phyloP scores from a whole-genome alignment of 64 coral and sea anemone species.

The Porites australiensis region DNA sequence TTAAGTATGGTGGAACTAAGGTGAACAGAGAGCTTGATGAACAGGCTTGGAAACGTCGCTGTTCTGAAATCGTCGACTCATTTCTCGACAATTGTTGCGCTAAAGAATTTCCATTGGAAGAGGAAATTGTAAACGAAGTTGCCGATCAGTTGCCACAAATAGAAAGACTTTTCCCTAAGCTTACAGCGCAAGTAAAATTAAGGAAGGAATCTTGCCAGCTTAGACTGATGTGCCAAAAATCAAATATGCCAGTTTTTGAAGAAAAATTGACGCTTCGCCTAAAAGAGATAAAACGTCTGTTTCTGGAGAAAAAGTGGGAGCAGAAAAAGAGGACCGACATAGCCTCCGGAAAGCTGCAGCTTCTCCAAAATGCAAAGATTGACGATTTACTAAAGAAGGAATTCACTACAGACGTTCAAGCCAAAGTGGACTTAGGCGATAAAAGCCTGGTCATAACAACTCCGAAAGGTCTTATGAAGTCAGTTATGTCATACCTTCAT shows the following conservation, averaged over 20 bases:
- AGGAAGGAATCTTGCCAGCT: neutral
- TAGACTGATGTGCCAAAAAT: conserved; percentile 8
- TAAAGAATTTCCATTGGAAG: neutral
- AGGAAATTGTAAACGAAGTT: conserved; percentile 17
- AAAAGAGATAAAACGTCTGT: neutral
- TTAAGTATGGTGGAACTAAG: neutral
- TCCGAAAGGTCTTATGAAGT: conserved; percentile 2
- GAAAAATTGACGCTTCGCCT: neutral
- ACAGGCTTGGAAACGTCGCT: conserved; percentile 1
- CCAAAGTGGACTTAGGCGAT: neutral
- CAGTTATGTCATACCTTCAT: neutral
- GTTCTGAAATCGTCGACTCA: neutral
- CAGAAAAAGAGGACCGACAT: conserved; percentile 20
- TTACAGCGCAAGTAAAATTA: conserved; percentile 33
- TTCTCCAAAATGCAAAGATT: neutral
- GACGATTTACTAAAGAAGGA: conserved; percentile 1
- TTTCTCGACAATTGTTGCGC: neutral
- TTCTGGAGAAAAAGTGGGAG: conserved; percentile 23
- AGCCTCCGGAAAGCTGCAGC: neutral
- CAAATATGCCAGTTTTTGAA: conserved; percentile 19
- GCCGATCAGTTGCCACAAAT: neutral
- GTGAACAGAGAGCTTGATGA: conserved; percentile 1
- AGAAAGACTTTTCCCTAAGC: conserved; percentile 11
- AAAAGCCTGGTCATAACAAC: conserved; percentile 1
- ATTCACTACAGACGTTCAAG: conserved; percentile 17